Evolutionary conservation across 2,797 vertebrate genomes (phyloP).

Genomic region (Anguilla megastoma): DNA sequence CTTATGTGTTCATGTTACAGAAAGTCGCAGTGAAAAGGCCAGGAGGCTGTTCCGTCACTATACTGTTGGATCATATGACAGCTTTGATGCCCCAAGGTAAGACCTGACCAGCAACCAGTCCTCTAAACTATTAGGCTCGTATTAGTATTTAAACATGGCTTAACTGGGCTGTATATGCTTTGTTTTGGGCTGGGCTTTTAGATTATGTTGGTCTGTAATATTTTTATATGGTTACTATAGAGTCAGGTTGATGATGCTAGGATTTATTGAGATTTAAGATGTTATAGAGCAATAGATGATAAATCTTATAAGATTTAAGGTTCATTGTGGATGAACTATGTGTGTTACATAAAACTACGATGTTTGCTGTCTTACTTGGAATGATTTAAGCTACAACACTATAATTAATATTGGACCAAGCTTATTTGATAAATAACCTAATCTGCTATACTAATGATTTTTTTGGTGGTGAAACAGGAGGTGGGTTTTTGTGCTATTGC

Average conservation of each 20-base stretch:
- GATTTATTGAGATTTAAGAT: not conserved
- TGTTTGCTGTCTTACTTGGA: not conserved
- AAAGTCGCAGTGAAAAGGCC: conserved; percentile 82
- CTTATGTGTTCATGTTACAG: conserved; percentile 60
- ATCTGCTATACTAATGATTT: not conserved
- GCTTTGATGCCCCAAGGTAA: conserved; percentile 86
- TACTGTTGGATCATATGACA: conserved; percentile 90
- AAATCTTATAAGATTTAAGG: no score
- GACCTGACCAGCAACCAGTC: conserved; percentile 27
- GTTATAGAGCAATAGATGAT: no score
- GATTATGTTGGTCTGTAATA: not conserved
- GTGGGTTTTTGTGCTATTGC: not conserved
- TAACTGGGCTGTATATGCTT: not conserved
- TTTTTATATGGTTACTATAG: not conserved
- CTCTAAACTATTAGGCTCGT: not conserved
- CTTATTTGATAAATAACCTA: not conserved
- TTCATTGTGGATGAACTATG: no score
- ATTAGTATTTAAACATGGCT: not conserved
- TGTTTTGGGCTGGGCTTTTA: not conserved
- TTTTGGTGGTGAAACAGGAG: not conserved
- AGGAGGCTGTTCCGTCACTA: conserved; percentile 90
- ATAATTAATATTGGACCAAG: not conserved
- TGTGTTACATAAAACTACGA: not conserved
- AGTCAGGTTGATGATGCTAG: not conserved
- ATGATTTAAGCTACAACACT: not conserved